Conservation (phyloP, 2,113 vertebrate genomes). For the Boleophthalmus pectinirostris region DNA sequence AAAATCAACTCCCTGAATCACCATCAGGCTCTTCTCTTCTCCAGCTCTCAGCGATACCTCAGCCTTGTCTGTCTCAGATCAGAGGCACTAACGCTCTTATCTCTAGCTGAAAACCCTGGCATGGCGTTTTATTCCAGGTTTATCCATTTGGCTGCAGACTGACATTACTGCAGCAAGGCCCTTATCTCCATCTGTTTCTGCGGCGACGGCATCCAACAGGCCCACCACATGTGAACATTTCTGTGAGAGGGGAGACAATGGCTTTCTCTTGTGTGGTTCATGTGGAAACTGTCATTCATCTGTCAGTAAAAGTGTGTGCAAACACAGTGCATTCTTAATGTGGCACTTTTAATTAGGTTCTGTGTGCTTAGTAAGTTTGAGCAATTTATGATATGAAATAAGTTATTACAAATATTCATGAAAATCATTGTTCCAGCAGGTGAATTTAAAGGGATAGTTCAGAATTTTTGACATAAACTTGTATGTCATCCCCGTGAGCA, state of each 20-base stretch:
- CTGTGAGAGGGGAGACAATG: slow-evolving; percentile 53
- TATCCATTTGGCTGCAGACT: slow-evolving; percentile 67
- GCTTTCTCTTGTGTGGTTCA: slow-evolving; percentile 40
- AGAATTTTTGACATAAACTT: no score
- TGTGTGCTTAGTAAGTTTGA: neutral
- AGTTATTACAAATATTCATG: no score
- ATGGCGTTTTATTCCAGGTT: slow-evolving; percentile 42
- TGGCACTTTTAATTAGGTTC: slow-evolving; percentile 17
- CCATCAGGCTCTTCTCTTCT: slow-evolving; percentile 21
- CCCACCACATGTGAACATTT: slow-evolving; percentile 60
- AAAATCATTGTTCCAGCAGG: no score
- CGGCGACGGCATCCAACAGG: slow-evolving; percentile 38
- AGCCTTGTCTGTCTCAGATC: slow-evolving; percentile 63
- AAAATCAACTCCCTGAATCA: slow-evolving; percentile 26
- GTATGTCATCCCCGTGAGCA: no score
- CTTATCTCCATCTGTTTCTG: slow-evolving; percentile 57
- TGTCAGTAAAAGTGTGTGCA: slow-evolving; percentile 3
- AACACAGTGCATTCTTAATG: slow-evolving; percentile 2
- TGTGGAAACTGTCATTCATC: slow-evolving; percentile 29
- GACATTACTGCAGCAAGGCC: slow-evolving; percentile 50
- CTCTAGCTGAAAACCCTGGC: slow-evolving; percentile 56
- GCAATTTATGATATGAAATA: neutral
- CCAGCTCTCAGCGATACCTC: slow-evolving; percentile 50
- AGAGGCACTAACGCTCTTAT: slow-evolving; percentile 61
- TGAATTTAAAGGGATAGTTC: no score